Percentiles rank a stretch among this genome's conserved stretches.
These are phyloP conservation scores for Typhlichthys subterraneus DNA, from an alignment of 2,797 vertebrate species.

Conservation along the genomic window DNA sequence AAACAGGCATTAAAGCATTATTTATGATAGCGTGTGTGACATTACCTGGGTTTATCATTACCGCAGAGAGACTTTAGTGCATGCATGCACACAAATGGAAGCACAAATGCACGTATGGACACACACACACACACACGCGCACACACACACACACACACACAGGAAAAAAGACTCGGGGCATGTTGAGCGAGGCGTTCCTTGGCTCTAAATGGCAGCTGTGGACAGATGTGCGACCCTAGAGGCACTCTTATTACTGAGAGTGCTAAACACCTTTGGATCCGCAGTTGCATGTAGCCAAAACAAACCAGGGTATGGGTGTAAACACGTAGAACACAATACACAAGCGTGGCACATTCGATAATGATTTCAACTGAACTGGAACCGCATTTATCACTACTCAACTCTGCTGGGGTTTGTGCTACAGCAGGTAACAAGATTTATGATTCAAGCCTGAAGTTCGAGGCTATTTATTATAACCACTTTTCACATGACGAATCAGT, in stretches of 20 bases:
- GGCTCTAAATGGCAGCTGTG: constrained; percentile 34
- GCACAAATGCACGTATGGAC: neutral
- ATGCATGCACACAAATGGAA: constrained; percentile 1
- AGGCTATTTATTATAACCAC: constrained; percentile 17
- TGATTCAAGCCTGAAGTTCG: constrained; percentile 6
- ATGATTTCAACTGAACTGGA: constrained; percentile 33
- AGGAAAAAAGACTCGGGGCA: neutral
- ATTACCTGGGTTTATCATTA: neutral
- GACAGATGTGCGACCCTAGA: constrained; percentile 40
- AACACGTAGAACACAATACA: constrained; percentile 35
- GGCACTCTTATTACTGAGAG: constrained; percentile 36
- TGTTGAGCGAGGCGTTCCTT: constrained; percentile 23
- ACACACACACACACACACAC: constrained; percentile 12
- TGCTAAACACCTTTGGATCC: constrained; percentile 40
- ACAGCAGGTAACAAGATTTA: constrained; percentile 16
- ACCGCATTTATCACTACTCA: constrained; percentile 9
- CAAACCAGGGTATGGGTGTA: constrained; percentile 36
- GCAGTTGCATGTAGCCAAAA: constrained; percentile 16
- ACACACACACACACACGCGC: constrained; percentile 3
- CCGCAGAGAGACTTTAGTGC: neutral
- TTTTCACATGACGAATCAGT: constrained; percentile 23
- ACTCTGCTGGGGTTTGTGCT: constrained; percentile 1
- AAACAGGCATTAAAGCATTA: neutral
- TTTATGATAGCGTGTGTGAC: neutral
- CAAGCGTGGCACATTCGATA: constrained; percentile 14